Evolutionary conservation across 2,113 vertebrate species (phyloP), one percentile per base, ranked within the genome.

Genomic region (Onychostoma macrolepis): DNA sequence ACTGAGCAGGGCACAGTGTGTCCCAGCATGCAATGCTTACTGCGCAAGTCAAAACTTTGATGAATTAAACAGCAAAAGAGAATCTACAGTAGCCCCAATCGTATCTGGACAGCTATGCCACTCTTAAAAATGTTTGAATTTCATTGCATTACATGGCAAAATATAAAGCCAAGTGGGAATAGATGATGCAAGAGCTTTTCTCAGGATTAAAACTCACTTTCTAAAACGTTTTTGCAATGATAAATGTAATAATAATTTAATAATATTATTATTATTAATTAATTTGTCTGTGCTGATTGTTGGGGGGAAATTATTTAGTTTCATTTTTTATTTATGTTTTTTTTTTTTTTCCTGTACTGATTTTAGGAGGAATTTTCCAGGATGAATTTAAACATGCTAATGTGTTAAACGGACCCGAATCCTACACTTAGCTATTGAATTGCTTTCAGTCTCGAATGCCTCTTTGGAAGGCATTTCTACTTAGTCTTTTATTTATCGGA

Each of bases 401-500:
- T 1, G 19, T 58, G 50, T 61, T 61, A 80, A 80, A 80, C 5
- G 4, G 33, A 58, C 8, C 78, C n/a, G 48, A 56, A 80, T 58
- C 17, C 30, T n/a, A 56, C 33, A 56, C 77, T 36, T 58, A 61
- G 78, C 78, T 38, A 61, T 61, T 56, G 33, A 11, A 61, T 50
- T 77, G 75, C 78, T 36, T 61, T 61, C 50, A 24, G 50, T 56
- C 48, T 80, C 53, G 5, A 56, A 61, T 38, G 78, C 48, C 30
- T 58, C 50, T 17, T 17, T 24, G 6, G 11, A 58, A 4, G 19
- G 19, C 50, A 50, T 58, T 80, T 56, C 7, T 4, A 33, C 43
- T 30, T 45, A n/a, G 13, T 77, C 74, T 78, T 67, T 74, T 43
- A 74, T 26, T 61, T 56, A 80, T 21, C 17, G 4, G 77, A 80